Evolutionary conservation across 2,113 vertebrate genomes (phyloP), one percentile per base, ranked within the genome.

Genomic region (Paratilapia polleni): DNA sequence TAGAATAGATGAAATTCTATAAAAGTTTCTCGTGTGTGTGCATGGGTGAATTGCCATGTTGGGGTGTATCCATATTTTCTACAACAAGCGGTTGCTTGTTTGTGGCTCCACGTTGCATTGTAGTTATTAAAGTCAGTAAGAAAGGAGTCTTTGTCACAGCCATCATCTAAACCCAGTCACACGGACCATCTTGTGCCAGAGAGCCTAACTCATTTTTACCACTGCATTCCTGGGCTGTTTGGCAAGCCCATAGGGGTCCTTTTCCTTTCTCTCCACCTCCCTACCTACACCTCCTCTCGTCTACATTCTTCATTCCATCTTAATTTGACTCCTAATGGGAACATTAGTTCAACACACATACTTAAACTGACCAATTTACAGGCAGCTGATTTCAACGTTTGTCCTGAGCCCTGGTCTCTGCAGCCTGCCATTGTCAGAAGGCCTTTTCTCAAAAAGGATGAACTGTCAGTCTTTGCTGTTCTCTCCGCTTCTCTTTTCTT

Each of bases 121-220:
- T 94, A 92, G 92, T 95, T 93, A 90, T 95, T 96, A 95, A 94
- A 90, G 84, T 90, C 84, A 84, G 34, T 94, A 96, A 97, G 97
- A 97, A 97, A 96, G 96, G 91, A 93, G 94, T 94, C 95, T 96
- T 97, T 97, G 97, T 97, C 95, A 86, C 8, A 80, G 84, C 91
- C 83, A 87, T 90, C 92, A 92, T 93, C 94, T 95, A 92, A 89
- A 95, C 93, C 95, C 88, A 90, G 94, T 96, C 96, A 96, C 96
- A 96, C 95, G 93, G 94, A 93, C 93, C 93, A 95, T 94, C 93
- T 93, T 93, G 95, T 94, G 93, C 95, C 95, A 96, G 94, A 95
- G 95, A 96, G 93, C 93, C 95, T 91, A 95, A 94, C 89, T 93
- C 83, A 82, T 90, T 95, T 95, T 93, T 92, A 95, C 93, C 94